Evolutionary conservation across 23 tunicate genomes (phyloP).

Genomic region (Aplidium turbinatum): DNA sequence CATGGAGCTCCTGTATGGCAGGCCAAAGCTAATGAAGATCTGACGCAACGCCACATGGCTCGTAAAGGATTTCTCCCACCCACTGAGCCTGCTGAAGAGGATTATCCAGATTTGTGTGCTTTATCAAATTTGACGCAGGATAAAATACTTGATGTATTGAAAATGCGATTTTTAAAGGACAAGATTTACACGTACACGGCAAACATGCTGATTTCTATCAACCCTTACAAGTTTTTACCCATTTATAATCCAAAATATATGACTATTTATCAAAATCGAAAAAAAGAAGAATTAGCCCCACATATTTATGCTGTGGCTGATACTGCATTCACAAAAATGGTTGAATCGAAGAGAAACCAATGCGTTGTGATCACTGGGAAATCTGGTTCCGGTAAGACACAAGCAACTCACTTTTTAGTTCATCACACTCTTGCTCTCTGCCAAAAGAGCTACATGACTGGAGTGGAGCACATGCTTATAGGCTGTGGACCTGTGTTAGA

Average conservation of each 20-base stretch:
- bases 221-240: slow-evolving; percentile 59
- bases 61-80: slow-evolving; percentile 60
- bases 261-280: slow-evolving; percentile 61
- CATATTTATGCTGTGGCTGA: slow-evolving; percentile 81
- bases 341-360: slow-evolving; percentile 44
- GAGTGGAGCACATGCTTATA: slow-evolving; percentile 62
- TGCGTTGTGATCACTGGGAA: slow-evolving; percentile 75
- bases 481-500: slow-evolving; percentile 74
- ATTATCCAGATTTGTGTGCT: slow-evolving; percentile 47
- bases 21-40: slow-evolving; percentile 41
- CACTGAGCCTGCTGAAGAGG: slow-evolving; percentile 30
- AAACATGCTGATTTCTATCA: slow-evolving; percentile 57
- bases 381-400: slow-evolving; percentile 81
- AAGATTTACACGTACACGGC: slow-evolving; percentile 73
- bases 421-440: slow-evolving; percentile 67
- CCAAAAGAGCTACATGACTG: slow-evolving; percentile 69
- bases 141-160: slow-evolving; percentile 41
- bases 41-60: slow-evolving; percentile 49
- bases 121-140: slow-evolving; percentile 35
- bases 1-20: slow-evolving; percentile 43
- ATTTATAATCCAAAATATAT: slow-evolving; percentile 63
- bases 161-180: slow-evolving; percentile 53
- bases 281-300: slow-evolving; percentile 55
- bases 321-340: slow-evolving; percentile 60
- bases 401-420: slow-evolving; percentile 67